Evolutionary conservation across 2,797 vertebrate species (phyloP).

Genomic region (Acridotheres tristis): DNA sequence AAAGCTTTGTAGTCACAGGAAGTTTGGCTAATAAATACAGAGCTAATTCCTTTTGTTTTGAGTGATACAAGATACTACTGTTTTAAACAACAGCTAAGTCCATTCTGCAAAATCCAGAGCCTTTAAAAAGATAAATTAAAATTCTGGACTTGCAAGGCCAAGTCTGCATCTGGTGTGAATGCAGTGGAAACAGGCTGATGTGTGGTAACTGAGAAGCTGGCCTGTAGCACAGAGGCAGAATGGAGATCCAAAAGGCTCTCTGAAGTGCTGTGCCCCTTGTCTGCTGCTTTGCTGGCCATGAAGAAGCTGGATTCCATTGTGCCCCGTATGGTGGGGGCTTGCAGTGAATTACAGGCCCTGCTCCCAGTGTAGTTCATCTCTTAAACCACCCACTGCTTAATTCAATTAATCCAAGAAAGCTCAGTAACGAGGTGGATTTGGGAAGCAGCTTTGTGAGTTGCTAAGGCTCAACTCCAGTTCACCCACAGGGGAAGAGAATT

Average conservation of each 20-base stretch:
- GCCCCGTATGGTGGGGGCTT: neutral
- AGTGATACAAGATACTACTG: neutral
- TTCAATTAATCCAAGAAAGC: neutral
- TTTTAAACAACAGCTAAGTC: neutral
- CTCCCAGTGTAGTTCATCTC: neutral
- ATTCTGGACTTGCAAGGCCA: neutral
- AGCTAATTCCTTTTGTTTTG: neutral
- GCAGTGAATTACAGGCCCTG: neutral
- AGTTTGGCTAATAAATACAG: neutral
- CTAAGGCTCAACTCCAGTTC: neutral
- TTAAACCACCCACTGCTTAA: neutral
- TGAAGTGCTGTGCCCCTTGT: neutral
- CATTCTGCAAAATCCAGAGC: neutral
- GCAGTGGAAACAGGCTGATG: neutral
- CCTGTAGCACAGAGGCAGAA: neutral
- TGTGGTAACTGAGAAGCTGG: conserved; percentile 11
- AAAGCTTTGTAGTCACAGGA: neutral
- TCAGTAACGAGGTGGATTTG: neutral
- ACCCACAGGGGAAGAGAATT: neutral
- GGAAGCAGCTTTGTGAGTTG: neutral
- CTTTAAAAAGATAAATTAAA: neutral
- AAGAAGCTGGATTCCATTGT: neutral
- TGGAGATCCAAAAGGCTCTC: neutral
- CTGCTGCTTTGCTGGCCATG: neutral
- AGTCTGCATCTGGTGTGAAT: neutral